Evolutionary conservation across 2,797 vertebrate species (phyloP).

Genomic region (Forpus xanthops): DNA sequence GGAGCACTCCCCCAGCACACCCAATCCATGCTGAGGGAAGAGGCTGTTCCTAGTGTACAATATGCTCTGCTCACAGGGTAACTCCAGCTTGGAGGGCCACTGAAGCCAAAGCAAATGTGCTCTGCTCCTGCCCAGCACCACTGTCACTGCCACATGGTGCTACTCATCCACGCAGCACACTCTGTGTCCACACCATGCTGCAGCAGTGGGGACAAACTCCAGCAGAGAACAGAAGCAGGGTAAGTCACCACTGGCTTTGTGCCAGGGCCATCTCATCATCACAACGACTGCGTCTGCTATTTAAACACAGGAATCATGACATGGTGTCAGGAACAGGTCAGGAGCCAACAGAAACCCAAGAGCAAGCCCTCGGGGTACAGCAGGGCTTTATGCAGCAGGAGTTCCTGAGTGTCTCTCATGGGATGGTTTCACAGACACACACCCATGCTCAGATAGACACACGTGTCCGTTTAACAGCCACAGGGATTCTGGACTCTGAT

Average conservation of each 20-base stretch:
- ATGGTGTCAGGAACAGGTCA: accelerated
- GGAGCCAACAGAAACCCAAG: neutral
- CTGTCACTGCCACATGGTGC: neutral
- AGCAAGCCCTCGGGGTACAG: neutral
- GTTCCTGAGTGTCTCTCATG: neutral
- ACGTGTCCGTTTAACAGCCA: neutral
- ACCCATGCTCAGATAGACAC: neutral
- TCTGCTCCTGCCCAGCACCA: accelerated
- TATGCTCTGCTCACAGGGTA: neutral
- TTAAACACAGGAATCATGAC: neutral
- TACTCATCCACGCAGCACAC: accelerated
- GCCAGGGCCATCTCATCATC: neutral
- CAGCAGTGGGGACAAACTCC: neutral
- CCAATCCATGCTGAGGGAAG: neutral
- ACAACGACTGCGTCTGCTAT: neutral
- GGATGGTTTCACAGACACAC: neutral
- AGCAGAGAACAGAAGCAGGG: neutral
- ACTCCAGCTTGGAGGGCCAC: neutral
- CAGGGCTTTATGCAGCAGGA: neutral
- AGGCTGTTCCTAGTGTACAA: neutral
- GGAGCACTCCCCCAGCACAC: neutral
- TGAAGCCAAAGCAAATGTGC: neutral
- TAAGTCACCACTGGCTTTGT: neutral
- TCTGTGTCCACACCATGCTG: neutral
- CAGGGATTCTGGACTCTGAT: neutral